Base-by-base conservation (phyloP, 2,797 vertebrate species). In the Centropyge bicolor region DNA sequence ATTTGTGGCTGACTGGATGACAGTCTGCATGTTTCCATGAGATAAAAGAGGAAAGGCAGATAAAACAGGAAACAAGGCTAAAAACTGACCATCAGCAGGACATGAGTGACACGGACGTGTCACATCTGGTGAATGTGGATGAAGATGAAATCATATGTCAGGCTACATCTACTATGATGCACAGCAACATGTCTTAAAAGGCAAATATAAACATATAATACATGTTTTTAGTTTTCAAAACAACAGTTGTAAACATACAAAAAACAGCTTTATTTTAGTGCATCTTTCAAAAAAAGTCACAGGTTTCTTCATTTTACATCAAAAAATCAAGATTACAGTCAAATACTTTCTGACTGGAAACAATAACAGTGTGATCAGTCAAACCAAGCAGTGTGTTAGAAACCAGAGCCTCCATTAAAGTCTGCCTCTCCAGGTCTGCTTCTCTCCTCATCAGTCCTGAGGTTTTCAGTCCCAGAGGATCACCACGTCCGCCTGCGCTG, bases 401-500 rank as follows among this genome's bases (percentile, higher is more conserved):
- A 31, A 4, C 2, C 27, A 31, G 27, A 31, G 27, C 27, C 27
- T 31, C n/a, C n/a, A n/a, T n/a, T n/a, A n/a, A n/a, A n/a, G n/a
- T n/a, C n/a, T n/a, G n/a, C n/a, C 38, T 40, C 14, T 55, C 78
- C 43, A 24, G 13, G 16, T 13, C 54, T 8, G 5, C 20, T 8
- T 35, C 9, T 49, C n/a, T 71, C 51, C 59, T 38, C 62, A 1
- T 36, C 71, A 68, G 84, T 83, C 57, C 57, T 57, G 35, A 80
- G 46, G 52, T 13, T 91, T 1, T 93, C 88, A 0, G 91, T 89
- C 22, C 89, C 87, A 0, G 85, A 91, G 78, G 75, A 89, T 3
- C 90, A 92, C 46, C 67, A 66, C 1, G 1, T 94, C 20, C 80
- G 86, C 13, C 76, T 94, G 70, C 66, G 3, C 0, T 92, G 91